Base-by-base conservation (phyloP, 2,888 invertebrate species). In the Thelaira solivaga region DNA sequence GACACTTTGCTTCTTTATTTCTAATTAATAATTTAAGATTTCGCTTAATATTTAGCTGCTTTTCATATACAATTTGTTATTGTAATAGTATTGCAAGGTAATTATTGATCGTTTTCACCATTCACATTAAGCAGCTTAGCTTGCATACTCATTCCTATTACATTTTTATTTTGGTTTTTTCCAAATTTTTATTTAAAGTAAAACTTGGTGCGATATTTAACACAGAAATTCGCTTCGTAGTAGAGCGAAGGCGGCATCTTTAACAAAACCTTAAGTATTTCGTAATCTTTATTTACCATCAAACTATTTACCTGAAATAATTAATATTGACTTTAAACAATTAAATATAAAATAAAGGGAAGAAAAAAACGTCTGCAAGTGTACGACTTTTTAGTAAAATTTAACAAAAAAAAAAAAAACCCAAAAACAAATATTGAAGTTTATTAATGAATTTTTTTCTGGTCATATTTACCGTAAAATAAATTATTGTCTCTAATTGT, bases 241-340 rank as follows among this genome's bases (percentile, higher is more conserved):
- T 59, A 39, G 31, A n/a, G 36, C n/a, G 55, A 45, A 57, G 69
- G 59, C 69, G 69, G 69, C 31, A 41, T 20, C 16, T 69, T 59
- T 39, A n/a, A 3, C 31, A 43, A 55, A 22, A 53, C n/a, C n/a
- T n/a, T n/a, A 36, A 26, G n/a, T 49, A 31, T 59, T 20, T 51
- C 49, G 8, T 59, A 69, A 69, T 41, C 69, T 41, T 31, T 61
- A 51, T 61, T 69, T 69, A 31, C 49, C 22, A 4, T 22, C 22
- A 59, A 51, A 69, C 31, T 61, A 18, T 61, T 41, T 69, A 49
- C 41, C 10, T 31, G 49, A 49, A n/a, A 51, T 69, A 61, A 69
- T 69, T 69, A 69, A 61, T 69, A 49, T 69, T 69, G 41, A 61
- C 69, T 59, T 69, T 31, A 61, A 59, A 20, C 24, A 51, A 51